Percentiles rank a stretch among this genome's conserved stretches.
Evolutionary conservation across 2,797 vertebrate genomes (phyloP).

Genomic region (Chloroceryle amazona): DNA sequence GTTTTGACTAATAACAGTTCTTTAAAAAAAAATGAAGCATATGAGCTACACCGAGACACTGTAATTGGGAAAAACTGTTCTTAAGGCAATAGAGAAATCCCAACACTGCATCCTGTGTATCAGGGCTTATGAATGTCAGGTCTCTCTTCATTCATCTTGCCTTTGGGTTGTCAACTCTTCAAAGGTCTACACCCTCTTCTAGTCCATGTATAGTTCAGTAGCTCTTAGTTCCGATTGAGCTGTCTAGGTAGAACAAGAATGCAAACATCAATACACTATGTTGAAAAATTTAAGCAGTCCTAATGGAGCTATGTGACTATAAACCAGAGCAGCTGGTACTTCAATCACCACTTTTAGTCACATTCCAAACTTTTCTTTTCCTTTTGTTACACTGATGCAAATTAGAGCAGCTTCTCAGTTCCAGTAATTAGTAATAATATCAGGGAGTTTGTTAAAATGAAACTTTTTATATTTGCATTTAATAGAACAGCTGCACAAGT

Average conservation of each 20-base stretch:
- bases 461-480: not conserved
- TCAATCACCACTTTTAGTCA: not conserved
- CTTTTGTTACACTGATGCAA: not conserved
- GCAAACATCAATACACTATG: not conserved
- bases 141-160: not conserved
- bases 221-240: not conserved
- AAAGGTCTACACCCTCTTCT: not conserved
- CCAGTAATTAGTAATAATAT: not conserved
- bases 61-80: not conserved
- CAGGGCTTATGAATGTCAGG: not conserved
- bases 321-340: not conserved
- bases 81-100: not conserved
- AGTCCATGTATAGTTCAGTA: not conserved
- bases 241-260: not conserved
- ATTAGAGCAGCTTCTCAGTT: slow-evolving; percentile 14
- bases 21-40: not conserved
- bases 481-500: not conserved
- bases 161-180: not conserved
- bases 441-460: not conserved
- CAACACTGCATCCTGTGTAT: not conserved
- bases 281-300: not conserved
- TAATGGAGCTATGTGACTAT: not conserved
- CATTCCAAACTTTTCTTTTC: not conserved
- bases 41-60: not conserved
- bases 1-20: not conserved